Base-by-base conservation (phyloP, 2,888 invertebrate species). In the Tenthredo notha region DNA sequence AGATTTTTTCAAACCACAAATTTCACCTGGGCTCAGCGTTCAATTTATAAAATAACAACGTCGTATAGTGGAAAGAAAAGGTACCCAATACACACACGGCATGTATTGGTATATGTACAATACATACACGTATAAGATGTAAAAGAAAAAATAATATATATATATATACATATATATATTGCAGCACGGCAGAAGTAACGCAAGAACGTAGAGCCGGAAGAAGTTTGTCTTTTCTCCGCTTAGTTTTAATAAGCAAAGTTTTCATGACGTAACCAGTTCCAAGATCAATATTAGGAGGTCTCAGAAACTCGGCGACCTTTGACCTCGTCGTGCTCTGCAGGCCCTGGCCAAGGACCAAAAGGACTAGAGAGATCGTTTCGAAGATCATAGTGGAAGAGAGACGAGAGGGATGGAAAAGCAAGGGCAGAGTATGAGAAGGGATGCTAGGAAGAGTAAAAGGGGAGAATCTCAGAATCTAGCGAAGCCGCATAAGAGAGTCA, bases 171-270 rank as follows among this genome's bases (percentile, higher is more conserved):
- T 43, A 78, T 12, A 77, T 80, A 80, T 12, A 77, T 54, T 50
- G 50, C 50, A 29, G 50, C 18, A 29, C 12, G n/a, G 9, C 12
- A 40, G 21, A 80, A 61, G 61, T 25, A n/a, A 40, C 50, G 54
- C 50, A 54, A 77, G 29, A 77, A 77, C 50, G 50, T 25, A 18
- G 54, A n/a, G 37, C 12, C 58, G 40, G 58, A 80, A 80, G 61
- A 61, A 80, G 80, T 80, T 80, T 61, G 61, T 80, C 80, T 80
- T 80, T 80, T 61, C 80, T 80, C 61, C 58, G 80, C 61, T 80
- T 61, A 80, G 80, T 80, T 80, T 80, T 80, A 80, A 80, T 80
- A 80, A 80, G 80, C 80, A 80, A 80, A 80, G 80, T 80, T 80
- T 80, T 40, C 58, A 80, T 40, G 61, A 61, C 78, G 78, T 78